Evolutionary conservation across 1,140 invertebrate genomes (phyloP).

Genomic region (Formica exsecta): DNA sequence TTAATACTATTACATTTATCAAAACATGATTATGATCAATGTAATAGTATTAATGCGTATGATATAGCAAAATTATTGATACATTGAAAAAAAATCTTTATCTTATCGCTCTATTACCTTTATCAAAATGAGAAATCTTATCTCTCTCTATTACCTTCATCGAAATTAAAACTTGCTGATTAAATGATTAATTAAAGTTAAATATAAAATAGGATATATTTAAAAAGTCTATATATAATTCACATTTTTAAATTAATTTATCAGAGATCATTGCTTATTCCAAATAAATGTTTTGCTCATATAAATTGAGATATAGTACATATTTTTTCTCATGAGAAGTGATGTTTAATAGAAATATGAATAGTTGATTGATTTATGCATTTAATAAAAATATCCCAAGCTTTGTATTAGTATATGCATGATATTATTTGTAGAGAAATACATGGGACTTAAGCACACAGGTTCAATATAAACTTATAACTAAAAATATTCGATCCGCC

Average conservation of each 20-base stretch:
- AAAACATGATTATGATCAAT: no score
- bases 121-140: no score
- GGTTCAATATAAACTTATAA: slow-evolving; percentile 41
- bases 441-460: slow-evolving; percentile 39
- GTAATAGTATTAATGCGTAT: no score
- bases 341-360: background rate
- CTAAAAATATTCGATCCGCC: slow-evolving; percentile 21
- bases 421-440: slow-evolving; percentile 26
- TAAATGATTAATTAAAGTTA: slow-evolving; percentile 5
- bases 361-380: slow-evolving; percentile 45
- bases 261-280: slow-evolving; percentile 57
- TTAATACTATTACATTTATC: no score
- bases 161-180: background rate
- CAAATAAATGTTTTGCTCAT: background rate
- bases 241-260: background rate
- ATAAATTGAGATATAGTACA: slow-evolving; percentile 9
- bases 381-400: slow-evolving; percentile 14
- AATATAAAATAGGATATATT: background rate
- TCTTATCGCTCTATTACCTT: no score
- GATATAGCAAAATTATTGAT: no score
- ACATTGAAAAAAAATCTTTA: no score
- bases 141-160: no score
- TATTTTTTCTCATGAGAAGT: slow-evolving; percentile 10
- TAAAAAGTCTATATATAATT: background rate
- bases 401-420: slow-evolving; percentile 58